Base-by-base conservation (phyloP, 2,888 invertebrate species). In the Drosophila yooni region DNA sequence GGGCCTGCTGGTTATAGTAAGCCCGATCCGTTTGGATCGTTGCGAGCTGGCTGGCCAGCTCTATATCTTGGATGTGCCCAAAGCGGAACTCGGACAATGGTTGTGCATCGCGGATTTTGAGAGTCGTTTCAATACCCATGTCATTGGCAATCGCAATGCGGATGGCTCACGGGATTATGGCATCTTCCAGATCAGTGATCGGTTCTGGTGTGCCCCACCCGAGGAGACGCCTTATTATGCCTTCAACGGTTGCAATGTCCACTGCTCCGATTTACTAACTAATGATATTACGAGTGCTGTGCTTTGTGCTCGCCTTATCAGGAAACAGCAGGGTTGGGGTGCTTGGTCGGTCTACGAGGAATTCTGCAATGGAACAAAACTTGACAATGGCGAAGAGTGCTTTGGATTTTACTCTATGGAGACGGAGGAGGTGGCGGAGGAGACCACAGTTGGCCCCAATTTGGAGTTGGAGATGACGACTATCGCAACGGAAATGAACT, bases 141-240 rank as follows among this genome's bases (percentile, higher is more conserved):
- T 92, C 3, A 89, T 93, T 40, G 94, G 94, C 0, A 92, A 86
- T 25, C 83, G 92, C 0, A 94, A 95, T 82, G 79, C 76, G 3
- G 94, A 95, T 81, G 94, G 95, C 0, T 92, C 93, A 34, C 81
- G 79, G 46, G 94, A 94, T 75, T 94, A 91, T 73, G 93, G 93
- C 33, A 78, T 93, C 50, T 93, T 93, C 75, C 93, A 93, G 81
- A 93, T 93, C 56, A 93, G 93, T 71, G 92, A 93, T 81, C 90
- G 85, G 27, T 93, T 80, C 73, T 93, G 93, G 93, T 93, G 93
- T 74, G 79, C 79, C 1, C 91, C 92, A 34, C 81, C 88, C 5
- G 76, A 82, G 48, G 67, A 76, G 34, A 84, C 91, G 31, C 57
- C 79, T 4, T 88, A 79, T 43, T 72, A 80, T 33, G 73, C 83